These are phyloP conservation scores for Hypolimnas misippus DNA, from an alignment of 2,888 invertebrate genomes.

Conservation along the genomic window DNA sequence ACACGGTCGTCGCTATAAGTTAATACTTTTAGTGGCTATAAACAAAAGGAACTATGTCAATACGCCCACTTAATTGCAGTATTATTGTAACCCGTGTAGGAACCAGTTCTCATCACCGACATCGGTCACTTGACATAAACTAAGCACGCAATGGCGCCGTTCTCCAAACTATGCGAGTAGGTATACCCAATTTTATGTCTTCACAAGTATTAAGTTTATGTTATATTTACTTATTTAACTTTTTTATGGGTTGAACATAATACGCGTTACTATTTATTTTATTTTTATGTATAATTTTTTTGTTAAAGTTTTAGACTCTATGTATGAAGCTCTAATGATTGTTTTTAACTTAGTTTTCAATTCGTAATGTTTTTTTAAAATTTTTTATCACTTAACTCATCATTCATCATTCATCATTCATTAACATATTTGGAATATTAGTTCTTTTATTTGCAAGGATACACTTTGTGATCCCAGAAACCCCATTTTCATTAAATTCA, in stretches of 20 bases:
- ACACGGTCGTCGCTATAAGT: conserved; percentile 17
- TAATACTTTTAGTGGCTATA: conserved; percentile 29
- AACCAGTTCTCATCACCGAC: conserved; percentile 43
- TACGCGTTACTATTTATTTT: conserved; percentile 6
- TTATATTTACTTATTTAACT: conserved; percentile 37
- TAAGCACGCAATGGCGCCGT: conserved; percentile 43
- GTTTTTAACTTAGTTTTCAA: no score
- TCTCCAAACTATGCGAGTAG: conserved; percentile 32
- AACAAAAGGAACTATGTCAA: conserved; percentile 40
- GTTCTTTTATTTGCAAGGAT: no score
- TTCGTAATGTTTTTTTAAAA: no score
- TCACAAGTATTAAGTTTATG: conserved; percentile 36
- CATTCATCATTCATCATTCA: no score
- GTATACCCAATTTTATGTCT: conserved; percentile 37
- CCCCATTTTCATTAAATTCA: no score
- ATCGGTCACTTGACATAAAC: conserved; percentile 40
- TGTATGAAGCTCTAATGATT: no score
- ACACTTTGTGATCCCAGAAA: no score
- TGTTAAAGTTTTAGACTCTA: conserved; percentile 6
- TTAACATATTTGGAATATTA: no score
- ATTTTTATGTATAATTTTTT: conserved; percentile 22
- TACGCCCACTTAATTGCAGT: conserved; percentile 42
- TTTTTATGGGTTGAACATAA: conserved; percentile 22
- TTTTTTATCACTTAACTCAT: no score
- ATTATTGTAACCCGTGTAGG: conserved; percentile 36